These are phyloP conservation scores for Sycobia sp. DNA, from an alignment of 1,140 invertebrate species.

Conservation along the genomic window DNA sequence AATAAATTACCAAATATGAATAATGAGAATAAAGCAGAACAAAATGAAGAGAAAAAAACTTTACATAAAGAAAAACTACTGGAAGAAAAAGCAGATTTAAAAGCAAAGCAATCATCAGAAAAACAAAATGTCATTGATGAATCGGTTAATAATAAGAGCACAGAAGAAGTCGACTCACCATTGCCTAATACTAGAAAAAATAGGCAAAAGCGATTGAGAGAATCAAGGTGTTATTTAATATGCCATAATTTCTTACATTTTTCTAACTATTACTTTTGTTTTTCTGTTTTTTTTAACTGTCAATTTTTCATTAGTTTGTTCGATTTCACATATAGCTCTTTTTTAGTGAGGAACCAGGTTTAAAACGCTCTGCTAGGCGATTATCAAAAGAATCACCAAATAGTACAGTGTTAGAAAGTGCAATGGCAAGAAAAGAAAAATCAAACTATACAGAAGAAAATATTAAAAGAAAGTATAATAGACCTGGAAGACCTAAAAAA, in stretches of 20 bases:
- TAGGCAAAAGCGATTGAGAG: slow-evolving; percentile 44
- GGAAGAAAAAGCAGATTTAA: background rate
- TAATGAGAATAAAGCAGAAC: slow-evolving; percentile 18
- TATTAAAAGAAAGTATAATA: slow-evolving; percentile 53
- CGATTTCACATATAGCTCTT: slow-evolving; percentile 1
- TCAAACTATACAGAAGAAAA: slow-evolving; percentile 58
- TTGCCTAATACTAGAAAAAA: slow-evolving; percentile 48
- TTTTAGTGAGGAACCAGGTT: slow-evolving; percentile 52
- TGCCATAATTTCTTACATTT: slow-evolving; percentile 35
- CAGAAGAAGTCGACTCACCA: slow-evolving; percentile 30
- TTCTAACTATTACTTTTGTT: too few species aligned
- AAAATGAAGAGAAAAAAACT: slow-evolving; percentile 24
- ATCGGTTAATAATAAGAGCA: slow-evolving; percentile 13
- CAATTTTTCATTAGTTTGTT: background rate
- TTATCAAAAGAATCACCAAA: slow-evolving; percentile 57
- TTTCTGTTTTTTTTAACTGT: slow-evolving; percentile 5
- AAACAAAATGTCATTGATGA: slow-evolving; percentile 32
- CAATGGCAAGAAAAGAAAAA: slow-evolving; percentile 62
- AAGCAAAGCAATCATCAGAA: background rate
- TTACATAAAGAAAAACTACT: slow-evolving; percentile 29
- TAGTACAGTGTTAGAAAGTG: slow-evolving; percentile 59
- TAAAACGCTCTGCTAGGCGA: slow-evolving; percentile 59
- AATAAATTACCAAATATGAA: slow-evolving; percentile 24
- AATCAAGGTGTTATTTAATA: slow-evolving; percentile 39
- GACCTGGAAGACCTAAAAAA: slow-evolving; percentile 55